Conservation (phyloP, 2,113 vertebrate genomes). For the Australoheros scitulus region DNA sequence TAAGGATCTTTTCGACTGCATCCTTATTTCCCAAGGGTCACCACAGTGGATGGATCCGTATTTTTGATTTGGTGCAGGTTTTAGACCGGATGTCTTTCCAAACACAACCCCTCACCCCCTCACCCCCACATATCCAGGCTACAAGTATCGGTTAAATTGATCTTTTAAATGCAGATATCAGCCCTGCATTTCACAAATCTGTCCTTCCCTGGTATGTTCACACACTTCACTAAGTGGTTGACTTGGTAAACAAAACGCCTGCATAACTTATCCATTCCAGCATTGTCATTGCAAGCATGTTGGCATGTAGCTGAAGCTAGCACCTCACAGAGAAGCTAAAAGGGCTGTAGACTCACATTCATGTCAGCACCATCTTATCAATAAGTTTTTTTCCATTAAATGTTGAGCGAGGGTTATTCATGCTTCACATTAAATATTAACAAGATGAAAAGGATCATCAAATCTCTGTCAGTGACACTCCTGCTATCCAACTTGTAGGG, state of each 20-base stretch:
- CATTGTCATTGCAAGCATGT: neutral
- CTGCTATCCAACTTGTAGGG: neutral
- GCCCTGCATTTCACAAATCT: neutral
- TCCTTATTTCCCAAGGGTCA: neutral
- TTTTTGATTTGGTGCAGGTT: neutral
- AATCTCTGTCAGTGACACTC: conserved; percentile 37
- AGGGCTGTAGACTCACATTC: neutral
- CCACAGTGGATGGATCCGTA: neutral
- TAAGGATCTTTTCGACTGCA: neutral
- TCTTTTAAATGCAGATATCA: neutral
- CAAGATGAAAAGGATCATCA: conserved; percentile 18
- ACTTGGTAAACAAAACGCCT: neutral
- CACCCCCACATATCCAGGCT: too few species aligned
- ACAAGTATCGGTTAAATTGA: neutral
- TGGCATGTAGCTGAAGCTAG: neutral
- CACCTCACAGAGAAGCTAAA: neutral
- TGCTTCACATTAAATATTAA: conserved; percentile 56
- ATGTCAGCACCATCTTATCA: neutral
- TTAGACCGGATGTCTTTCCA: neutral
- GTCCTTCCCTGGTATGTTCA: neutral
- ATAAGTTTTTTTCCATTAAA: neutral
- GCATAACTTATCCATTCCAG: neutral
- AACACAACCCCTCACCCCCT: too few species aligned
- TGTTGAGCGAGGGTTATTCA: conserved; percentile 47
- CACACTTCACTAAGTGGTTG: neutral